Percentiles rank a stretch among this genome's conserved stretches.
Conservation (phyloP, 2,113 vertebrate genomes). For the Scopus umbretta region DNA sequence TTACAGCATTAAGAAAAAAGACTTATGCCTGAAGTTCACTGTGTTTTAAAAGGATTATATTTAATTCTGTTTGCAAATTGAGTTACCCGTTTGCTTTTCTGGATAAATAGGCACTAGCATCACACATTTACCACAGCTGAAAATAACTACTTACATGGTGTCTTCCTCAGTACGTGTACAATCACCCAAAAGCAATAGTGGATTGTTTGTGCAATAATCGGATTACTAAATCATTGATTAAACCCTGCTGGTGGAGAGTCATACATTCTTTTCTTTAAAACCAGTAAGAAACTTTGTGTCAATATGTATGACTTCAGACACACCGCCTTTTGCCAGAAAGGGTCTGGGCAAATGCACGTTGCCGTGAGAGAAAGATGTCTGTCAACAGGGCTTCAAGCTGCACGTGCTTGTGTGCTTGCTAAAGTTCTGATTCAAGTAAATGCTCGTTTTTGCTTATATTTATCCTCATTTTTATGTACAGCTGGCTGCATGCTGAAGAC, state of each 20-base stretch:
- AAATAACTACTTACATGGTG: neutral
- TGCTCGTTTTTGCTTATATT: neutral
- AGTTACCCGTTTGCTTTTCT: neutral
- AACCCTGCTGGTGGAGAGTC: neutral
- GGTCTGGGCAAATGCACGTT: neutral
- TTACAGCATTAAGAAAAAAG: neutral
- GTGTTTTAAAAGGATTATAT: neutral
- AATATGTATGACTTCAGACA: neutral
- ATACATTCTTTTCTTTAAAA: neutral
- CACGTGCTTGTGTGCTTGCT: neutral
- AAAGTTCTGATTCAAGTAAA: neutral
- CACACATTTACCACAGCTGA: neutral
- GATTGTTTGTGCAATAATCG: neutral
- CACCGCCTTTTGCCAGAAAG: neutral
- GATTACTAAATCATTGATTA: neutral
- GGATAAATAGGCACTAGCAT: neutral
- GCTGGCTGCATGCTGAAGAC: conserved; percentile 3
- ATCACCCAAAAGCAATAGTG: neutral
- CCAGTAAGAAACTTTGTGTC: neutral
- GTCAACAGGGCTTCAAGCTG: neutral
- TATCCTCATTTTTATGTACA: conserved; percentile 5
- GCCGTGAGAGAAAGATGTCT: neutral
- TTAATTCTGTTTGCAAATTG: neutral
- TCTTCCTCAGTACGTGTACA: neutral
- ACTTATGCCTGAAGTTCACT: neutral